Conservation (phyloP, 2,797 vertebrate genomes). For the Molossus alvarezi region DNA sequence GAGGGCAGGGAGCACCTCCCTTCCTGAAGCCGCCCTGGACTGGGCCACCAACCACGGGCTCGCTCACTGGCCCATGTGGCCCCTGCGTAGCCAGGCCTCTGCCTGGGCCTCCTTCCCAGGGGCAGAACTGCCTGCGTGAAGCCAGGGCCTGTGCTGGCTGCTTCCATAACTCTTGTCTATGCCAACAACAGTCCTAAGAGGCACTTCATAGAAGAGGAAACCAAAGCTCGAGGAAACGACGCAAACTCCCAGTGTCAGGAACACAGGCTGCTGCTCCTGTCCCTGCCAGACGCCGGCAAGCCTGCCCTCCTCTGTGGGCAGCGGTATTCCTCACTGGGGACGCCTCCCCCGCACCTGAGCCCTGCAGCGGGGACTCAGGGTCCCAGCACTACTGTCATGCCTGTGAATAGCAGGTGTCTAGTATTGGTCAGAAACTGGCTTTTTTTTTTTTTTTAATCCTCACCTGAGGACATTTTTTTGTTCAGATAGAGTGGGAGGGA, state of each 20-base stretch:
- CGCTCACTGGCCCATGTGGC: not conserved
- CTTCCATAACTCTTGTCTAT: not conserved
- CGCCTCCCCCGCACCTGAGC: not conserved
- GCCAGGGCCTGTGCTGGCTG: not conserved
- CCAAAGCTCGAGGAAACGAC: not conserved
- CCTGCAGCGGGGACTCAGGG: not conserved
- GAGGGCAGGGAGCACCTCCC: not conserved
- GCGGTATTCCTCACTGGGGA: not conserved
- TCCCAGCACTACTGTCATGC: not conserved
- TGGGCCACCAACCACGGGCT: not conserved
- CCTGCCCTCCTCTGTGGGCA: not conserved
- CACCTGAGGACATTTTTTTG: too few relatives aligned
- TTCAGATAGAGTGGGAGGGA: too few relatives aligned
- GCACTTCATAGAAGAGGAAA: not conserved
- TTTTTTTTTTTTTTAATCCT: not conserved
- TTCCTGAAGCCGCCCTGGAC: not conserved
- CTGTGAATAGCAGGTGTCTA: not conserved
- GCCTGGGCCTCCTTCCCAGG: not conserved
- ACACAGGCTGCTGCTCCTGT: not conserved
- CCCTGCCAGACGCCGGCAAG: not conserved
- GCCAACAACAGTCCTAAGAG: not conserved
- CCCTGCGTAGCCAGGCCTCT: not conserved
- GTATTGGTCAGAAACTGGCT: not conserved
- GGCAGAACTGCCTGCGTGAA: not conserved
- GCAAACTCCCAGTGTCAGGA: not conserved